Percentiles rank a stretch among this genome's conserved stretches.
Evolutionary conservation across 2,797 vertebrate genomes (phyloP).

Genomic region (Galago senegalensis): DNA sequence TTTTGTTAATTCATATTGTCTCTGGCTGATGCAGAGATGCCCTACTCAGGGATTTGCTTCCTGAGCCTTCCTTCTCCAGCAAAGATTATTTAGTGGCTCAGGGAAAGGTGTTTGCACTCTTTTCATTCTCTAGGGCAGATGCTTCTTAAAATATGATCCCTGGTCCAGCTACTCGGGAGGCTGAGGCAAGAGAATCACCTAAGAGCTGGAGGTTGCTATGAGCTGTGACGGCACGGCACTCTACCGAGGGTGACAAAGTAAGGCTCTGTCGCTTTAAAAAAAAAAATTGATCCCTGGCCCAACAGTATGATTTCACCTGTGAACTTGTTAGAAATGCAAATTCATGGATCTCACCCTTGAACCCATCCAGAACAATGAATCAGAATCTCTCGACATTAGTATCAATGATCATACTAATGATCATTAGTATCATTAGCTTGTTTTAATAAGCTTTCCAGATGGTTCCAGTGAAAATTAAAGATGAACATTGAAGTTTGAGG

Average conservation of each 20-base stretch:
- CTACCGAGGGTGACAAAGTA: no score
- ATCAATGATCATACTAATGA: background rate
- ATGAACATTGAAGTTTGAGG: constrained; percentile 45
- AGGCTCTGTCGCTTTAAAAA: no score
- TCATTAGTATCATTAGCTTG: no score
- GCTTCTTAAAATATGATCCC: constrained; percentile 12
- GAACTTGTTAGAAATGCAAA: constrained; percentile 26
- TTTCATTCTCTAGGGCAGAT: constrained; percentile 13
- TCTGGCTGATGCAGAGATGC: constrained; percentile 1
- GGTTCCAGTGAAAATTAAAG: background rate
- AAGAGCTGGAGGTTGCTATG: no score
- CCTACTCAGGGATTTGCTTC: background rate
- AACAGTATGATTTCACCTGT: background rate
- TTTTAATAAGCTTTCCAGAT: constrained; percentile 52
- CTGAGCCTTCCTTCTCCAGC: constrained; percentile 31
- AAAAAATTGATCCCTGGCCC: background rate
- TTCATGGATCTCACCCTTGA: background rate
- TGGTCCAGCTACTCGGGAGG: background rate
- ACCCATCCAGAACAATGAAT: background rate
- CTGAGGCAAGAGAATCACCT: no score
- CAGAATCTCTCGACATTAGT: constrained; percentile 35
- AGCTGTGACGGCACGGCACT: no score
- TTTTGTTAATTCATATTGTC: background rate
- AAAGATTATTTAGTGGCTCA: background rate
- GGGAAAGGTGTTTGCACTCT: background rate